A percentile compares a stretch with the other conserved stretches of the same genome.
These are phyloP conservation scores for Micrasema longulum DNA, from an alignment of 1,140 invertebrate species.

Conservation along the genomic window DNA sequence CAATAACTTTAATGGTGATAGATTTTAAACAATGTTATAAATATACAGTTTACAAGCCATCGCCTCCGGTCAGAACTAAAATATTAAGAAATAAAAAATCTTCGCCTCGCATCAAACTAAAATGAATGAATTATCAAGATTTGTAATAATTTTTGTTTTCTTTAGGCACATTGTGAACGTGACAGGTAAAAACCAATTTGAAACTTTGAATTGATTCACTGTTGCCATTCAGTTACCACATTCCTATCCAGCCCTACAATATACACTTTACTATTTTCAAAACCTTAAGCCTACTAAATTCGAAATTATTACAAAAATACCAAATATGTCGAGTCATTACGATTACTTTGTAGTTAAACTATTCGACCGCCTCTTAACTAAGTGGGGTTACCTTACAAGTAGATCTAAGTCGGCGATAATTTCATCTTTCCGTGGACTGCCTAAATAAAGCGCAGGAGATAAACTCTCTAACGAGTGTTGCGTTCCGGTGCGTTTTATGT, in stretches of 20 bases:
- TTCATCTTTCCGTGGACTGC: too few species aligned
- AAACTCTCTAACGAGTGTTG: too few species aligned
- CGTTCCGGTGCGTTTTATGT: too few species aligned
- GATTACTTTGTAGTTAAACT: constrained; percentile 24
- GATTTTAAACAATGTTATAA: too few species aligned
- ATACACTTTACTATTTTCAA: constrained; percentile 4
- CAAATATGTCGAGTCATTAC: constrained; percentile 21
- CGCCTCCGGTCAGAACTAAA: too few species aligned
- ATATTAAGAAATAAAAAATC: too few species aligned
- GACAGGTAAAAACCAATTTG: neutral
- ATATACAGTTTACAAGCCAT: too few species aligned
- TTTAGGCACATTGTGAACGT: neutral
- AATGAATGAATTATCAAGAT: neutral
- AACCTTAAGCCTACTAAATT: constrained; percentile 31
- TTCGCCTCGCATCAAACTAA: too few species aligned
- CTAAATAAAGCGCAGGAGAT: too few species aligned
- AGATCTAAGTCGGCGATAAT: too few species aligned
- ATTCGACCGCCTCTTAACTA: constrained; percentile 1
- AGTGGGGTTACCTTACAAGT: neutral
- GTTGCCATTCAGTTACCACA: neutral
- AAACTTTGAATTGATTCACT: neutral
- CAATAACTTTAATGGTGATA: too few species aligned
- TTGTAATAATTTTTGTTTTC: neutral
- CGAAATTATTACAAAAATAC: constrained; percentile 39
- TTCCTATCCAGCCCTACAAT: neutral